Evolutionary conservation across 64 coral and sea anemone species (phyloP).

Genomic region (Actinia tenebrosa): DNA sequence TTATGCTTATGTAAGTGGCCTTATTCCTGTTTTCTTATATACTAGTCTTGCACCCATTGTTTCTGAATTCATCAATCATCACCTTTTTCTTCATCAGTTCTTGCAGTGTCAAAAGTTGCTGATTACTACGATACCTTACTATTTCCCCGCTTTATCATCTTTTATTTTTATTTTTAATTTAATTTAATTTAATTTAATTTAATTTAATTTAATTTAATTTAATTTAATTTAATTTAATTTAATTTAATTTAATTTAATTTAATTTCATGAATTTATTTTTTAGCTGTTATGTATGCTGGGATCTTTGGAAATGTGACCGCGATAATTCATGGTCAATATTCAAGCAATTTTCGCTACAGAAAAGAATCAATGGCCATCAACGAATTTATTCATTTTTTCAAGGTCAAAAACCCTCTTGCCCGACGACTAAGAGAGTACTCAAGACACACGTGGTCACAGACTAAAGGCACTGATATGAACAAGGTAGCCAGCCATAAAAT

Average conservation of each 20-base stretch:
- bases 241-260: background rate
- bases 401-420: slow-evolving; percentile 88
- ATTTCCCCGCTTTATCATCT: too few relatives aligned
- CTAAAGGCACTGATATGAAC: slow-evolving; percentile 88
- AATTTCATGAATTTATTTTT: background rate
- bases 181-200: background rate
- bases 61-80: too few relatives aligned
- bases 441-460: slow-evolving; percentile 95
- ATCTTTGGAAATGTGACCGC: slow-evolving; percentile 99
- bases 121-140: too few relatives aligned
- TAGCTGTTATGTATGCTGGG: slow-evolving; percentile 93
- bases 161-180: too few relatives aligned
- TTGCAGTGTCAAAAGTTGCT: too few relatives aligned
- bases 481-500: slow-evolving; percentile 47
- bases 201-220: background rate
- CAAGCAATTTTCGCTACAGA: slow-evolving; percentile 92
- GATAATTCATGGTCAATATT: slow-evolving; percentile 98
- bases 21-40: too few relatives aligned
- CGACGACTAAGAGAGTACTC: slow-evolving; percentile 89
- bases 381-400: slow-evolving; percentile 88
- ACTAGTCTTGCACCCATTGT: too few relatives aligned
- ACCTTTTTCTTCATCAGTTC: too few relatives aligned
- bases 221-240: background rate
- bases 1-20: too few relatives aligned
- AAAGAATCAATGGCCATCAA: slow-evolving; percentile 89